A percentile compares a stretch with the other conserved stretches of the same genome.
Conservation (phyloP, 2,888 invertebrate species). For the Ethmia dodecea region DNA sequence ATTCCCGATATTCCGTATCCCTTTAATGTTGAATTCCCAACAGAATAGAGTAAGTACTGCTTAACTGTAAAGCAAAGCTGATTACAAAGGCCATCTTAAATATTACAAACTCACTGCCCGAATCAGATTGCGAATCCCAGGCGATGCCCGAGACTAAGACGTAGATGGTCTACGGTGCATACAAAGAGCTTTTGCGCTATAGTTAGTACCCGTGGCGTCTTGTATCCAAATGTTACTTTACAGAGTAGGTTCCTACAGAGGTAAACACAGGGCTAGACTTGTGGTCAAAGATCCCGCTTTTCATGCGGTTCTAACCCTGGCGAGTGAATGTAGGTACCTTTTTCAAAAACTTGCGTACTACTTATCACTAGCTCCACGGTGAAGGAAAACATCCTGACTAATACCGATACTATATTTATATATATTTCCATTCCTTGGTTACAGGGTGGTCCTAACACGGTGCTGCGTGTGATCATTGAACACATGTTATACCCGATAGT, state of each 20-base stretch:
- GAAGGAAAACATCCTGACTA: too few relatives aligned
- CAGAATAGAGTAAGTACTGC: slow-evolving; percentile 14
- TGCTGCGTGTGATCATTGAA: slow-evolving; percentile 98
- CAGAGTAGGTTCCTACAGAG: too few relatives aligned
- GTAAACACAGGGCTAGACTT: too few relatives aligned
- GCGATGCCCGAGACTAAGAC: slow-evolving; percentile 4
- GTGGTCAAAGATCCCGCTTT: too few relatives aligned
- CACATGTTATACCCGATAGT: slow-evolving; percentile 99
- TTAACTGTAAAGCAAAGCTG: slow-evolving; percentile 25
- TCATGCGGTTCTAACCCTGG: too few relatives aligned
- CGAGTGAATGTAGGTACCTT: too few relatives aligned
- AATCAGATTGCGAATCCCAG: slow-evolving; percentile 15
- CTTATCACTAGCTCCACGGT: too few relatives aligned
- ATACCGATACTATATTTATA: too few relatives aligned
- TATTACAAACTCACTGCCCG: slow-evolving; percentile 28
- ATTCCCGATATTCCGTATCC: too few relatives aligned
- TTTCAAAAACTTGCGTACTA: too few relatives aligned
- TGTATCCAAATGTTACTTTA: background rate
- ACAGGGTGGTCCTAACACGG: slow-evolving; percentile 95
- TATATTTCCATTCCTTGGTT: background rate
- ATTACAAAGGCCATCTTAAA: slow-evolving; percentile 34
- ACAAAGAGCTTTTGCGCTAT: slow-evolving; percentile 14
- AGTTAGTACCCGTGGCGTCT: background rate
- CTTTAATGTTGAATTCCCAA: too few relatives aligned
- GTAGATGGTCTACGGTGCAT: slow-evolving; percentile 11